These are phyloP conservation scores for Steatocranus sp. DNA, from an alignment of 2,797 vertebrate genomes.

Conservation along the genomic window DNA sequence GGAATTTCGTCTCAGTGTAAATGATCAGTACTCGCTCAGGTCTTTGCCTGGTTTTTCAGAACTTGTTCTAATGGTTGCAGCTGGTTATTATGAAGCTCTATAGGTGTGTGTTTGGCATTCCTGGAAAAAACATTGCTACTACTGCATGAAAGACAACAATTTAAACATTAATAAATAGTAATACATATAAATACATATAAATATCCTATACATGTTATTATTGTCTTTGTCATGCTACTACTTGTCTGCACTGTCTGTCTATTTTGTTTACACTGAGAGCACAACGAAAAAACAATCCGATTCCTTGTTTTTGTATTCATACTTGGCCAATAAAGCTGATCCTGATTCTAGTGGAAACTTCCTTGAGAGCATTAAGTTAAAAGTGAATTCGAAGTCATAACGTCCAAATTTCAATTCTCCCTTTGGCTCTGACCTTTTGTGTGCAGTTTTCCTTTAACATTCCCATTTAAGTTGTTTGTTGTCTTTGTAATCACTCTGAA, in stretches of 20 bases:
- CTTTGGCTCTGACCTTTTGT: neutral
- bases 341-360: neutral
- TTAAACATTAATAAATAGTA: neutral
- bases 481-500: conserved; percentile 10
- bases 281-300: neutral
- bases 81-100: neutral
- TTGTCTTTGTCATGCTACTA: neutral
- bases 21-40: neutral
- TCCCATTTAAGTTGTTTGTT: neutral
- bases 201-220: neutral
- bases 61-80: neutral
- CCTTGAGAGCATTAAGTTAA: neutral
- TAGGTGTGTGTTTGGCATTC: neutral
- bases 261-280: accelerated
- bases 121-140: neutral
- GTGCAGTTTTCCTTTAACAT: neutral
- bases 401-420: neutral
- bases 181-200: neutral
- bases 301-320: neutral
- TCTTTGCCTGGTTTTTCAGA: neutral
- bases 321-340: neutral
- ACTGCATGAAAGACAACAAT: neutral
- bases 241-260: neutral
- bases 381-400: neutral
- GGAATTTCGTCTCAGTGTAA: neutral